phyloP scores from a whole-genome alignment of 2,113 vertebrate species.

The Aphelocoma coerulescens region DNA sequence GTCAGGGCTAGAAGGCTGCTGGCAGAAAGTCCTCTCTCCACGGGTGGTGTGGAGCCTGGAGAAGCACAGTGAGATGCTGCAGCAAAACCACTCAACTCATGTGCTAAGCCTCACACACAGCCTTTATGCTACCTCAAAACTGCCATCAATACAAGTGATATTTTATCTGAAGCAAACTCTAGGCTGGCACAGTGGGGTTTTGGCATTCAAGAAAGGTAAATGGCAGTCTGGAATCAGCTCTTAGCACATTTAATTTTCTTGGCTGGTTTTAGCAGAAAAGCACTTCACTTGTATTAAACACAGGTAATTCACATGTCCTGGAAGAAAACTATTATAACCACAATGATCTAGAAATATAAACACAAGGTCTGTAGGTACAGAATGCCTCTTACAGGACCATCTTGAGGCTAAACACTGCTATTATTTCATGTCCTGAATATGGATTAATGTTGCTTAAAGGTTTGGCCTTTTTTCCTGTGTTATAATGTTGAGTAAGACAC shows the following conservation, averaged over 20 bases:
- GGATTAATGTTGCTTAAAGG: not conserved
- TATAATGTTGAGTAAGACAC: not conserved
- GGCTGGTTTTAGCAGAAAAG: not conserved
- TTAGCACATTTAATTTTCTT: not conserved
- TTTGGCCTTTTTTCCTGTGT: not conserved
- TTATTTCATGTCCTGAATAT: not conserved
- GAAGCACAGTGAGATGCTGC: not conserved
- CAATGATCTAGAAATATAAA: not conserved
- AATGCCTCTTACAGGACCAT: not conserved
- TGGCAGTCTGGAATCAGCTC: not conserved
- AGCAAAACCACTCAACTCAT: not conserved
- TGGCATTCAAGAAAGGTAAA: not conserved
- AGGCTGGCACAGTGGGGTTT: not conserved
- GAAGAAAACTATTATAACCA: not conserved
- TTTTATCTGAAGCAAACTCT: not conserved
- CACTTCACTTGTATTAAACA: not conserved
- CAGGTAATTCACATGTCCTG: not conserved
- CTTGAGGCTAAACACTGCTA: not conserved
- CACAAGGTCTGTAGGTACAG: not conserved
- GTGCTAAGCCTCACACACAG: not conserved
- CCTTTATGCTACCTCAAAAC: not conserved
- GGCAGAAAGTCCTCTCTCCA: constrained; percentile 73
- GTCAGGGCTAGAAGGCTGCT: constrained; percentile 89
- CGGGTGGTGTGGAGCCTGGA: constrained; percentile 74
- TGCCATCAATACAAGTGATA: not conserved